A percentile compares a stretch with the other conserved stretches of the same genome.
Conservation (phyloP, 2,888 invertebrate genomes). For the Hesperia comma region DNA sequence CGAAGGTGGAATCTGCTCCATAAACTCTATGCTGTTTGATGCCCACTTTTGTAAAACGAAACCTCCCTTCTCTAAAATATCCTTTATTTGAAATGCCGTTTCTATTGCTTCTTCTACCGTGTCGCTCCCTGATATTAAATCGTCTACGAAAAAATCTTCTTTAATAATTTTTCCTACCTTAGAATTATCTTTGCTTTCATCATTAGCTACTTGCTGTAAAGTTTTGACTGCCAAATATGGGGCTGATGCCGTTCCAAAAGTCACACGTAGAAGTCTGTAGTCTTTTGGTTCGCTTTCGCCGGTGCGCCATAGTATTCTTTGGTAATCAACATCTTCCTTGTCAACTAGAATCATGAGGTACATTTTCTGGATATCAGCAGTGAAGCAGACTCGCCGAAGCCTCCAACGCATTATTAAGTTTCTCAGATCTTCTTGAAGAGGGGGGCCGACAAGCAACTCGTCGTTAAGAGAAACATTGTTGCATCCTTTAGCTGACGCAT, state of each 20-base stretch:
- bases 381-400: constrained; percentile 2
- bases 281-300: constrained; percentile 16
- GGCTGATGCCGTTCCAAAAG: constrained; percentile 32
- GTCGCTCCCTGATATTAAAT: constrained; percentile 25
- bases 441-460: constrained; percentile 36
- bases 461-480: constrained; percentile 37
- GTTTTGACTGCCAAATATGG: too few relatives aligned
- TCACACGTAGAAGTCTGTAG: constrained; percentile 32
- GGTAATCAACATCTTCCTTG: constrained; percentile 27
- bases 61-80: constrained; percentile 16
- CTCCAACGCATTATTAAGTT: constrained; percentile 12
- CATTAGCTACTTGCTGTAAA: constrained; percentile 27
- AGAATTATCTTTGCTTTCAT: constrained; percentile 28
- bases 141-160: constrained; percentile 32
- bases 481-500: constrained; percentile 31
- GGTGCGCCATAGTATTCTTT: constrained; percentile 30
- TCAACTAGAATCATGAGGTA: constrained; percentile 40
- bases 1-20: constrained; percentile 12
- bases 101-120: constrained; percentile 16
- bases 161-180: constrained; percentile 11
- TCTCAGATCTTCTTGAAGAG: constrained; percentile 31
- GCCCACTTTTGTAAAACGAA: constrained; percentile 31
- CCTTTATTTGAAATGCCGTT: not conserved
- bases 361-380: constrained; percentile 42
- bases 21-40: constrained; percentile 22